These are phyloP conservation scores for Physella acuta DNA, from an alignment of 1,140 invertebrate genomes.

Conservation along the genomic window DNA sequence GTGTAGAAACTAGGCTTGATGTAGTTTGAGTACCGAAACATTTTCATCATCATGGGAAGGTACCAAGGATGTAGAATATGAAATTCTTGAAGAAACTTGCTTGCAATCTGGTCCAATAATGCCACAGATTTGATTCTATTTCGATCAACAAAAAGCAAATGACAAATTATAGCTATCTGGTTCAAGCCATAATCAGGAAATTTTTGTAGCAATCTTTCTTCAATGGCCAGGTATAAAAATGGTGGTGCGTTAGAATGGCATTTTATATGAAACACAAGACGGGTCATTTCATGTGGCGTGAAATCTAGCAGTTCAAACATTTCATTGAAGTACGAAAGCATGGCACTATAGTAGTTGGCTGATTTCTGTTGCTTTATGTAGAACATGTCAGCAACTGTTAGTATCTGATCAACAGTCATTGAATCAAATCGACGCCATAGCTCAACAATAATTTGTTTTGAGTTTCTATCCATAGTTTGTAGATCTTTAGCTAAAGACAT, in stretches of 20 bases:
- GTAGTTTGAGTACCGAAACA: slow-evolving; percentile 17
- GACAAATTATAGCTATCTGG: slow-evolving; percentile 4
- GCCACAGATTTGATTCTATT: not conserved
- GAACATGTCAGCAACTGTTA: slow-evolving; percentile 15
- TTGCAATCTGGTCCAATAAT: slow-evolving; percentile 16
- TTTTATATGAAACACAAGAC: slow-evolving; percentile 9
- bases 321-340: slow-evolving; percentile 8
- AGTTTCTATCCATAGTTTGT: not conserved
- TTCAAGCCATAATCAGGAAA: slow-evolving; percentile 2
- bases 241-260: slow-evolving; percentile 1
- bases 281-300: slow-evolving; percentile 13
- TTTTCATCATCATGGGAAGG: slow-evolving; percentile 22
- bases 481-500: not conserved
- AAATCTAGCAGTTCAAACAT: slow-evolving; percentile 3
- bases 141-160: slow-evolving; percentile 1
- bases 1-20: slow-evolving; percentile 24
- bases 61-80: not conserved
- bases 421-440: slow-evolving; percentile 12
- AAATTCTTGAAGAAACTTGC: slow-evolving; percentile 11
- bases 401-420: slow-evolving; percentile 20
- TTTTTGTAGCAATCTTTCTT: slow-evolving; percentile 6
- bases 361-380: not conserved
- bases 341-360: not conserved
- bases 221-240: not conserved
- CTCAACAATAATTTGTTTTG: slow-evolving; percentile 11